A percentile compares a stretch with the other conserved stretches of the same genome.
Conservation (phyloP, 2,888 invertebrate species). For the Nowickia ferox region DNA sequence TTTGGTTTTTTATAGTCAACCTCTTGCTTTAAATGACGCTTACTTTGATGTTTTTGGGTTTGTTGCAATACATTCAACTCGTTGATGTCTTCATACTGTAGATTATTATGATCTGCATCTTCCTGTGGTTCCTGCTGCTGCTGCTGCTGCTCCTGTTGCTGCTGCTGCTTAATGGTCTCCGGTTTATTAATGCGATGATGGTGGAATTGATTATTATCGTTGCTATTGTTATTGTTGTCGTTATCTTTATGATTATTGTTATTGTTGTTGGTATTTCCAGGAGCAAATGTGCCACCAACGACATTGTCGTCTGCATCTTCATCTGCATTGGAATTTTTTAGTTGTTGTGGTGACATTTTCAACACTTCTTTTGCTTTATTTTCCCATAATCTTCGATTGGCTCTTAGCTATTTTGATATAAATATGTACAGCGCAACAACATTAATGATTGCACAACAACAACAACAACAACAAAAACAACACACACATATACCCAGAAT, state of each 20-base stretch:
- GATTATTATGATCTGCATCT: slow-evolving; percentile 58
- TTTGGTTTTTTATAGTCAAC: slow-evolving; percentile 74
- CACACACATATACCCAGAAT: slow-evolving; percentile 8
- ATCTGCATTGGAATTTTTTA: slow-evolving; percentile 75
- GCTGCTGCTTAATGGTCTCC: slow-evolving; percentile 71
- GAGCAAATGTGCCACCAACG: slow-evolving; percentile 73
- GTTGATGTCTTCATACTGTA: slow-evolving; percentile 68
- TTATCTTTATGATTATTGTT: slow-evolving; percentile 73
- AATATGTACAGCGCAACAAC: neutral
- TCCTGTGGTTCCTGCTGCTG: slow-evolving; percentile 52
- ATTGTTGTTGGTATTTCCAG: slow-evolving; percentile 71
- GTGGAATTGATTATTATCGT: slow-evolving; percentile 45
- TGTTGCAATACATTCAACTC: slow-evolving; percentile 67
- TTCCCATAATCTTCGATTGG: slow-evolving; percentile 83
- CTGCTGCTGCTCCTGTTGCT: slow-evolving; percentile 59
- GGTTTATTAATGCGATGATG: slow-evolving; percentile 31
- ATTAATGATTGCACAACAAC: slow-evolving; percentile 31
- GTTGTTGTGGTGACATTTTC: slow-evolving; percentile 77
- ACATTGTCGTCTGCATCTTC: slow-evolving; percentile 76
- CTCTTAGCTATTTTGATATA: slow-evolving; percentile 79
- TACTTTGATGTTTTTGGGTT: slow-evolving; percentile 62
- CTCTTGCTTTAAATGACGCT: slow-evolving; percentile 52
- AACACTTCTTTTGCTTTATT: slow-evolving; percentile 83
- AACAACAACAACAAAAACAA: slow-evolving; percentile 8
- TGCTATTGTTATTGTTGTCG: slow-evolving; percentile 73